Base-by-base conservation (phyloP, 2,888 invertebrate genomes). In the Euzophera pinguis region DNA sequence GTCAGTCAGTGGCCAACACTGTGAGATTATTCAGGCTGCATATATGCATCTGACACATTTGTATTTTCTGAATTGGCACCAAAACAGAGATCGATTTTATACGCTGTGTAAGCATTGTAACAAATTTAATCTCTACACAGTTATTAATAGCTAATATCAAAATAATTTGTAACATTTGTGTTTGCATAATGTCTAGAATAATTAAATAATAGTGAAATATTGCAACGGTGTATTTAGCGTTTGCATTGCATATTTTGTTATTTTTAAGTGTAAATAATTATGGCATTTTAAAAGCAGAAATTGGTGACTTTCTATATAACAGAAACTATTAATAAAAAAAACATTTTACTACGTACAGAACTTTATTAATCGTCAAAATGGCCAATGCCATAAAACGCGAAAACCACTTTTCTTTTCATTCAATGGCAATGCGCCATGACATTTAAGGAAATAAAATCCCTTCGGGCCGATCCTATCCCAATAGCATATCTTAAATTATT, bases 401-500 rank as follows among this genome's bases (percentile, higher is more conserved):
- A 14, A 38, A 1, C 38, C 22, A 42, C 27, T 10, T 45, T 45
- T 13, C 29, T 32, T 45, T 45, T 45, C 32, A 32, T 45, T 45
- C 29, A 32, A 29, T 14, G 42, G 22, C n/a, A 42, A 42, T 42
- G 42, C 22, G 42, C 39, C 4, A 16, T 16, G 10, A 17, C 42
- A 43, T 12, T 29, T 29, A 43, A 7, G 29, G 45, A 14, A 45
- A 13, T 7, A 29, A 32, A 14, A 12, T 41, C 41, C 45, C 45
- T n/a, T 13, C 10, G 12, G 45, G 29, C 29, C 17, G 13, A 12
- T 50, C 43, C 32, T 37, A 14, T 42, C 43, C 22, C 50, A 34
- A 58, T 62, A 65, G 67, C 66, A 70, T 70, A 72, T 69, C 63
- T 70, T 54, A 74, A 68, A 71, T 73, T 65, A 67, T 62, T 60